Conservation (phyloP, 2,888 invertebrate species). For the Dynastes grantii region DNA sequence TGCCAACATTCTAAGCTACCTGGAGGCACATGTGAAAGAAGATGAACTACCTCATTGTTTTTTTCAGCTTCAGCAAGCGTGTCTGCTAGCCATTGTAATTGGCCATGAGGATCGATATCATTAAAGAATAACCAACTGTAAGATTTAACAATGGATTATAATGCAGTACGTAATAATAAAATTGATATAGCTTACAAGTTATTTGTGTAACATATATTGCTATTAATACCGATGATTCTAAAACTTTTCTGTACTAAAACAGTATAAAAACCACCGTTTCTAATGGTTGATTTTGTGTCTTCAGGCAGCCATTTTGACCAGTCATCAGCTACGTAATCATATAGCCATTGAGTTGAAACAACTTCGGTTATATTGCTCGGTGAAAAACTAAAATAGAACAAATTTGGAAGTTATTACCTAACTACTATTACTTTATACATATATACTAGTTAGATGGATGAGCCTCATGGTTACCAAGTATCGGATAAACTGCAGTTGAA, state of each 20-base stretch:
- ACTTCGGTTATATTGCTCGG: conserved; percentile 48
- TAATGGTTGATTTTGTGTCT: conserved; percentile 74
- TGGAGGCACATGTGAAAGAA: conserved; percentile 65
- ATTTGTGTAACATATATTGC: conserved; percentile 80
- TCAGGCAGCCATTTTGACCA: conserved; percentile 75
- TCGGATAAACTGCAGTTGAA: conserved; percentile 73
- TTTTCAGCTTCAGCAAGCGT: conserved; percentile 83
- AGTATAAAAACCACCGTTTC: conserved; percentile 83
- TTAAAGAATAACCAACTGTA: conserved; percentile 68
- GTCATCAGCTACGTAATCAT: conserved; percentile 81
- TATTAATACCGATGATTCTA: conserved; percentile 82
- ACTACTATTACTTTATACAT: background rate
- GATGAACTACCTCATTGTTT: conserved; percentile 75
- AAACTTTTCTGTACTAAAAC: conserved; percentile 77
- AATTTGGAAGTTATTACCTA: background rate
- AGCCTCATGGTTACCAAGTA: conserved; percentile 82
- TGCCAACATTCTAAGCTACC: conserved; percentile 74
- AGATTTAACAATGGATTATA: conserved; percentile 70
- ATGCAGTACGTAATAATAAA: background rate
- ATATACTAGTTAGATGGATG: conserved; percentile 63
- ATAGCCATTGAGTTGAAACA: conserved; percentile 80
- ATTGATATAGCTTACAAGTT: conserved; percentile 76
- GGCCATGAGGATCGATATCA: conserved; percentile 80
- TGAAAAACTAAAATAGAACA: conserved; percentile 60
- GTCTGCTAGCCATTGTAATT: conserved; percentile 86